phyloP scores from a whole-genome alignment of 2,888 invertebrate genomes.

The Leucania comma region DNA sequence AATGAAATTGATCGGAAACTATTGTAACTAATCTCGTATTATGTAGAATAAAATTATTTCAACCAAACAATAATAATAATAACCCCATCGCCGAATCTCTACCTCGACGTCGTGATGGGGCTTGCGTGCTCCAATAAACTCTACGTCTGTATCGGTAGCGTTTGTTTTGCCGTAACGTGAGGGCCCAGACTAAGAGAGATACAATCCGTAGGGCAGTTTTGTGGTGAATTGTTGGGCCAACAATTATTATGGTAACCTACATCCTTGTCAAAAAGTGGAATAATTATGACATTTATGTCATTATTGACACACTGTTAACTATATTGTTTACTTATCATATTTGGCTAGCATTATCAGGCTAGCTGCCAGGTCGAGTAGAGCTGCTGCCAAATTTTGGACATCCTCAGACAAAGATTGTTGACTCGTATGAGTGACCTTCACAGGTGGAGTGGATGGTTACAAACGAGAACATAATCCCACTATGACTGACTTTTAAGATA shows the following conservation, averaged over 20 bases:
- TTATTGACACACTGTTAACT: slow-evolving; percentile 34
- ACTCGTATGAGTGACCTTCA: slow-evolving; percentile 51
- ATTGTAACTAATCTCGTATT: neutral
- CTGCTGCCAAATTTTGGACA: slow-evolving; percentile 62
- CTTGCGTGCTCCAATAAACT: too few species aligned
- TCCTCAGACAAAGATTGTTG: slow-evolving; percentile 58
- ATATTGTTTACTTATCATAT: slow-evolving; percentile 47
- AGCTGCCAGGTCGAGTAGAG: slow-evolving; percentile 44
- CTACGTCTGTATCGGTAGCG: too few species aligned
- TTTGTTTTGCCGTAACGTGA: too few species aligned
- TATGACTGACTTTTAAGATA: neutral
- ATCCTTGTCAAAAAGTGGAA: neutral
- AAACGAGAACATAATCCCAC: slow-evolving; percentile 17
- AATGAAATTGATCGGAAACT: neutral
- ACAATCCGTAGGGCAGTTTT: too few species aligned
- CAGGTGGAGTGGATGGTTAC: slow-evolving; percentile 27
- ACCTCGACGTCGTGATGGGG: too few species aligned
- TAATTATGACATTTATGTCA: neutral
- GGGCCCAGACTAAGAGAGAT: too few species aligned
- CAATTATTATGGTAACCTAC: neutral
- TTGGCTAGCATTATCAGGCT: slow-evolving; percentile 48
- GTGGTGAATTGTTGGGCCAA: too few species aligned
- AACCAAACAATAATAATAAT: too few species aligned
- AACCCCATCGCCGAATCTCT: too few species aligned
- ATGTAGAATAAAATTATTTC: neutral